These are phyloP conservation scores for Fukomys damarensis DNA, from an alignment of 2,113 vertebrate genomes.

Conservation along the genomic window DNA sequence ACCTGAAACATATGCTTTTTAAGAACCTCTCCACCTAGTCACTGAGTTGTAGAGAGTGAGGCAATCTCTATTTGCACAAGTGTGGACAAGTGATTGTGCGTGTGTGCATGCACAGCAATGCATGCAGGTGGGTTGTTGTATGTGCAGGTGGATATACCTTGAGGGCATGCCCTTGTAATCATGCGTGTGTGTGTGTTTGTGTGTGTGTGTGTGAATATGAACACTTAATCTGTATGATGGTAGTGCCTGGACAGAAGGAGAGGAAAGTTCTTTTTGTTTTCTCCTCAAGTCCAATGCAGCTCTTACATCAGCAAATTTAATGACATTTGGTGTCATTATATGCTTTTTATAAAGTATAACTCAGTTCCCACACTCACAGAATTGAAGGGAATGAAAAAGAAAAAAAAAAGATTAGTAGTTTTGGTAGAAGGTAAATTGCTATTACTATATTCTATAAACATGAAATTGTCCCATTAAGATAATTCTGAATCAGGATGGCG, in stretches of 20 bases:
- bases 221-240: neutral
- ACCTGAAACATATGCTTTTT: neutral
- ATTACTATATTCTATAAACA: neutral
- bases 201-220: no score
- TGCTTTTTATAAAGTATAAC: neutral
- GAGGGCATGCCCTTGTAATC: no score
- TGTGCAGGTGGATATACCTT: neutral
- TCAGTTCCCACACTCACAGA: conserved; percentile 13
- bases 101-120: neutral
- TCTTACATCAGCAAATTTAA: neutral
- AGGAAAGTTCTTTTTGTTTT: neutral
- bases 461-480: neutral
- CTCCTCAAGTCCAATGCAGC: neutral
- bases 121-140: neutral
- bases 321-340: neutral
- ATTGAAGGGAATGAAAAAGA: conserved; percentile 30
- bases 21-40: neutral
- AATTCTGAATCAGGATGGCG: neutral
- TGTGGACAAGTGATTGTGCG: neutral
- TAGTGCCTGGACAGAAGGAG: neutral
- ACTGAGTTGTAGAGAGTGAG: neutral
- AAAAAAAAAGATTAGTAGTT: conserved; percentile 9
- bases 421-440: conserved; percentile 39
- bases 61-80: neutral
- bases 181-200: neutral